Evolutionary conservation across 2,888 invertebrate species (phyloP).

Genomic region (Barypeithes pellucidus): DNA sequence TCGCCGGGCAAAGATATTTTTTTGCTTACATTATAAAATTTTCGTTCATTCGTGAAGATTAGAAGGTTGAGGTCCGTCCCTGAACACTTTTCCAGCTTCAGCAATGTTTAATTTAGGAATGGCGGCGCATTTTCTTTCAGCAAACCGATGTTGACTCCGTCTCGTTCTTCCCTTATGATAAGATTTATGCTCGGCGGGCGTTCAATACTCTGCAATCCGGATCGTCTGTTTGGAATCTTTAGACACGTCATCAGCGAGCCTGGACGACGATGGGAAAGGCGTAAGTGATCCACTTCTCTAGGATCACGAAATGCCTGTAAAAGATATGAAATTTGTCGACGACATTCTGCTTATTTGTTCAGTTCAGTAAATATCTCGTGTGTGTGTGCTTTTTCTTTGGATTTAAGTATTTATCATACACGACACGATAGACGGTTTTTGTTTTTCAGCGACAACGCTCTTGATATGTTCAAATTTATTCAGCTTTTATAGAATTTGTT

Average conservation of each 20-base stretch:
- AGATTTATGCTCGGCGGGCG: conserved; percentile 66
- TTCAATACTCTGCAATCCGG: conserved; percentile 68
- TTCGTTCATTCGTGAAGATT: too few relatives aligned
- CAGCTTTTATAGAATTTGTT: too few relatives aligned
- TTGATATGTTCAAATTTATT: too few relatives aligned
- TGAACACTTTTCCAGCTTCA: conserved; percentile 53
- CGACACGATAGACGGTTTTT: conserved; percentile 2
- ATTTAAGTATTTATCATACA: conserved; percentile 34
- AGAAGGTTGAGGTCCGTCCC: conserved; percentile 6
- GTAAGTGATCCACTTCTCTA: conserved; percentile 46
- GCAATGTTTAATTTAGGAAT: conserved; percentile 69
- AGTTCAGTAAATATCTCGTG: conserved; percentile 44
- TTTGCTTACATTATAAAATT: too few relatives aligned
- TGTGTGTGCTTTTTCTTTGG: conserved; percentile 47
- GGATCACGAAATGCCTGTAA: conserved; percentile 52
- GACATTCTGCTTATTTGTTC: conserved; percentile 57
- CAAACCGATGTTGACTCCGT: conserved; percentile 69
- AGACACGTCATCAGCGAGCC: conserved; percentile 60
- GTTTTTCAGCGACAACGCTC: neutral
- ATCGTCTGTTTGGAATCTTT: conserved; percentile 65
- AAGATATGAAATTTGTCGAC: conserved; percentile 55
- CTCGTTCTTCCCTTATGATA: conserved; percentile 68
- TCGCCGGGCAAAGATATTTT: too few relatives aligned
- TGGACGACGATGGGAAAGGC: conserved; percentile 48
- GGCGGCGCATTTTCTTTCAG: conserved; percentile 56